phyloP scores from a whole-genome alignment of 2,888 invertebrate genomes.

The Trissolcus japonicus region DNA sequence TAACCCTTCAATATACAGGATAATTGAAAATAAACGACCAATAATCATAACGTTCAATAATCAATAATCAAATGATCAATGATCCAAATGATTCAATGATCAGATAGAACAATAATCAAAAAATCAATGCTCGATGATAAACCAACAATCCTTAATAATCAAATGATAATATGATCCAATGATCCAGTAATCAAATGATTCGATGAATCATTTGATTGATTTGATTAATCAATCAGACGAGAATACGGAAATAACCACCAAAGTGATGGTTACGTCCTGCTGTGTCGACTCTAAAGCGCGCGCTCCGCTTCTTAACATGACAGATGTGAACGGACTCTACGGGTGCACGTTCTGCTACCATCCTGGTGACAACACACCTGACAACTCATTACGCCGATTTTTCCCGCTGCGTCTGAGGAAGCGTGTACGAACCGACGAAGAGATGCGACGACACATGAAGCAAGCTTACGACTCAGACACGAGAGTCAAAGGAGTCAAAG shows the following conservation, averaged over 20 bases:
- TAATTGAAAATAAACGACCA: too few species aligned
- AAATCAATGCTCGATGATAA: too few species aligned
- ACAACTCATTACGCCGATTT: not conserved
- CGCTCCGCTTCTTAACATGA: slow-evolving; percentile 17
- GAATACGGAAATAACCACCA: not conserved
- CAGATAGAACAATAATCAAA: too few species aligned
- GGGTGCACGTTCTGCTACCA: slow-evolving; percentile 27
- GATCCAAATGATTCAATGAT: too few species aligned
- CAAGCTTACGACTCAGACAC: not conserved
- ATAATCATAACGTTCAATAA: too few species aligned
- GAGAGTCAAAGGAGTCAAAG: not conserved
- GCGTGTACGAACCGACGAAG: not conserved
- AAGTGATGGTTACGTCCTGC: slow-evolving; percentile 5
- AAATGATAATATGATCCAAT: too few species aligned
- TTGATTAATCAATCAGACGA: too few species aligned
- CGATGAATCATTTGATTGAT: too few species aligned
- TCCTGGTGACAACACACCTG: not conserved
- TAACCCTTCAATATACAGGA: too few species aligned
- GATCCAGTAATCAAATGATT: too few species aligned
- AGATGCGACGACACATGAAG: slow-evolving; percentile 3
- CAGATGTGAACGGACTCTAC: slow-evolving; percentile 11
- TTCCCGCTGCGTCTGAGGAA: not conserved
- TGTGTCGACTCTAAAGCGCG: slow-evolving; percentile 17
- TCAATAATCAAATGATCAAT: too few species aligned
- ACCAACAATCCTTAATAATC: too few species aligned